Conservation (phyloP, 1,140 invertebrate genomes). For the Temnothorax curvispinosus region DNA sequence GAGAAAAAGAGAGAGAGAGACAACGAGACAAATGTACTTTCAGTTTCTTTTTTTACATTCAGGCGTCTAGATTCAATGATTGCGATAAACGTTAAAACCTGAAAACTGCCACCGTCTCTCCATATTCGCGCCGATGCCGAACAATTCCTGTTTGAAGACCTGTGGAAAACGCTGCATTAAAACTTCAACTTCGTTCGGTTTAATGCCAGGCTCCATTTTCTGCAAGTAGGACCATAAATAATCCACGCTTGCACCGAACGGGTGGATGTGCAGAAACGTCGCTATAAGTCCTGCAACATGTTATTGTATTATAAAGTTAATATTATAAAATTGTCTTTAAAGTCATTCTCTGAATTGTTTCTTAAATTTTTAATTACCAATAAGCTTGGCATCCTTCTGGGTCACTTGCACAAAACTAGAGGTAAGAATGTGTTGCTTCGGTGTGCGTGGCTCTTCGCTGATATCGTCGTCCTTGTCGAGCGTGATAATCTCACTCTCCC, state of each 20-base stretch:
- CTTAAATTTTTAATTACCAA: slow-evolving; percentile 80
- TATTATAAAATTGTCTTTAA: background rate
- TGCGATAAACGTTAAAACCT: slow-evolving; percentile 86
- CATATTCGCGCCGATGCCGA: slow-evolving; percentile 91
- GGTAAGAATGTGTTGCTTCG: slow-evolving; percentile 77
- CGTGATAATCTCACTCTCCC: slow-evolving; percentile 83
- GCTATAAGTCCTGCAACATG: slow-evolving; percentile 89
- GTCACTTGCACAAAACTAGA: slow-evolving; percentile 81
- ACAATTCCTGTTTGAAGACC: slow-evolving; percentile 91
- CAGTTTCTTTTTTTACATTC: slow-evolving; percentile 13
- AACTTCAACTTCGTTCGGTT: slow-evolving; percentile 90
- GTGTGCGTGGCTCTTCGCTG: slow-evolving; percentile 83
- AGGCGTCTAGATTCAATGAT: slow-evolving; percentile 68
- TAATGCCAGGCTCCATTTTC: slow-evolving; percentile 89
- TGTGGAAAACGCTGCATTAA: slow-evolving; percentile 91
- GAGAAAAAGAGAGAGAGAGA: slow-evolving; percentile 14
- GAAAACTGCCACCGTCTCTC: slow-evolving; percentile 92
- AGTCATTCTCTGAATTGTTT: slow-evolving; percentile 6
- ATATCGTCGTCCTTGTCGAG: slow-evolving; percentile 85
- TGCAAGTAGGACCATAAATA: slow-evolving; percentile 94
- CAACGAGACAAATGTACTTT: slow-evolving; percentile 44
- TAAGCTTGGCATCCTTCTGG: slow-evolving; percentile 89
- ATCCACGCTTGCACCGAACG: slow-evolving; percentile 93
- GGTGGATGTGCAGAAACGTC: slow-evolving; percentile 95
- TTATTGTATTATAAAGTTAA: background rate